Evolutionary conservation across 2,113 vertebrate genomes (phyloP), one percentile per base, ranked within the genome.

Genomic region (Prolemur simus): DNA sequence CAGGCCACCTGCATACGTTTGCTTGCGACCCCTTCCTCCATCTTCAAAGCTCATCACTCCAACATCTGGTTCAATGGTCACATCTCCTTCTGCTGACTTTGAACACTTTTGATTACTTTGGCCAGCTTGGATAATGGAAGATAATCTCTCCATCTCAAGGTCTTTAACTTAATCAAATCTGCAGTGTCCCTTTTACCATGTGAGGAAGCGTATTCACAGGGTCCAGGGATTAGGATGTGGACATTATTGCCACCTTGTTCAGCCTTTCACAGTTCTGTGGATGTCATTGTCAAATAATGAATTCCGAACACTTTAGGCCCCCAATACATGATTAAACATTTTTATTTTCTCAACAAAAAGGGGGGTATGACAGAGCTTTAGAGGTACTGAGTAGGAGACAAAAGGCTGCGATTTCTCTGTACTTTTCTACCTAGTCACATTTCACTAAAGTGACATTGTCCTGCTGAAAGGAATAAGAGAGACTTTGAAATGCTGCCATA

Each of bases 401-500:
- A 71, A 95, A 94, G n/a, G 37, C 87, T 89, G 5, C 2, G 88
- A 56, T 97, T 73, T 85, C 27, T 9, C 66, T 96, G 74, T 64
- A 60, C 23, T 78, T 95, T 88, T 83, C 90, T 71, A 37, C 56
- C 29, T 86, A n/a, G 76, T 84, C 37, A 29, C 34, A 63, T 88
- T 87, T 96, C 82, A 87, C 86, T 91, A 18, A 95, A 95, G 86
- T 91, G 86, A 77, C 86, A 94, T 74, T 64, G 47, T 90, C 56
- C 21, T 68, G 54, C 32, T 77, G 37, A 87, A 94, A 49, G 29
- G 52, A 80, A 77, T 32, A 52, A 66, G 84, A 64, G 52, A 66
- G 39, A 71, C 88, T 97, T 96, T 97, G 94, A 97, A 96, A 88
- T 77, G 32, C 78, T 97, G 77, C 66, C 47, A 20, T n/a, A 37